Conservation (phyloP, 92 coral and sea anemone genomes). For the Pocillopora meandrina region DNA sequence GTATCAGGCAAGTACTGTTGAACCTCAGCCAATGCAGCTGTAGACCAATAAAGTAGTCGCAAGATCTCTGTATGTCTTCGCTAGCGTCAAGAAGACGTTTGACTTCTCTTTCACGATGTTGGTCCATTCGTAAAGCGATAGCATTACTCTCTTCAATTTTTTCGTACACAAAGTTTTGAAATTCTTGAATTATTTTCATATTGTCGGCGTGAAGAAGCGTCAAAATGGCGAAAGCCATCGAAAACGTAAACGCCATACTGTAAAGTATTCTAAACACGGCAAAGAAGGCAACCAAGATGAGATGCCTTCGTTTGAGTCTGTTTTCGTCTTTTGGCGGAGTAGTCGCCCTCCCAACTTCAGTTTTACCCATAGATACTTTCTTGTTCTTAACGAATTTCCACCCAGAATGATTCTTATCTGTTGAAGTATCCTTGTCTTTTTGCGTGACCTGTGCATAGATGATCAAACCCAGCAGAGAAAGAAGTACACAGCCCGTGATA, state of each 20-base stretch:
- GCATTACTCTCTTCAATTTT: slow-evolving; percentile 60
- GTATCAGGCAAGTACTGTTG: slow-evolving; percentile 75
- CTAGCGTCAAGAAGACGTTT: slow-evolving; percentile 56
- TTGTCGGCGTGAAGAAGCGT: slow-evolving; percentile 68
- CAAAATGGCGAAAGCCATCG: slow-evolving; percentile 67
- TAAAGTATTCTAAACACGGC: slow-evolving; percentile 54
- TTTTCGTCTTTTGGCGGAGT: slow-evolving; percentile 29
- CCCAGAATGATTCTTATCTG: not conserved
- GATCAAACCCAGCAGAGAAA: slow-evolving; percentile 46
- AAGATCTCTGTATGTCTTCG: slow-evolving; percentile 71
- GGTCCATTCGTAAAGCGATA: slow-evolving; percentile 70
- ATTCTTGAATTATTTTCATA: slow-evolving; percentile 56
- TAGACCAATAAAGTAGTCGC: slow-evolving; percentile 62
- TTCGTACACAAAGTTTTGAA: slow-evolving; percentile 51
- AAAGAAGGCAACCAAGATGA: slow-evolving; percentile 63
- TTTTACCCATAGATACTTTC: slow-evolving; percentile 25
- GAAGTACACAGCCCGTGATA: slow-evolving; percentile 55
- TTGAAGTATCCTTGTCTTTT: slow-evolving; percentile 3
- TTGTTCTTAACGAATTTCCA: slow-evolving; percentile 29
- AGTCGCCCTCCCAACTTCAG: not conserved
- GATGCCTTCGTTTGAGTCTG: slow-evolving; percentile 72
- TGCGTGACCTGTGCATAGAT: slow-evolving; percentile 67
- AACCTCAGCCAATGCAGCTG: slow-evolving; percentile 61
- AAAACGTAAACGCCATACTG: slow-evolving; percentile 65
- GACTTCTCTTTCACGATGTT: slow-evolving; percentile 70